Conservation (phyloP, 2,113 vertebrate genomes). For the Camelus bactrianus region DNA sequence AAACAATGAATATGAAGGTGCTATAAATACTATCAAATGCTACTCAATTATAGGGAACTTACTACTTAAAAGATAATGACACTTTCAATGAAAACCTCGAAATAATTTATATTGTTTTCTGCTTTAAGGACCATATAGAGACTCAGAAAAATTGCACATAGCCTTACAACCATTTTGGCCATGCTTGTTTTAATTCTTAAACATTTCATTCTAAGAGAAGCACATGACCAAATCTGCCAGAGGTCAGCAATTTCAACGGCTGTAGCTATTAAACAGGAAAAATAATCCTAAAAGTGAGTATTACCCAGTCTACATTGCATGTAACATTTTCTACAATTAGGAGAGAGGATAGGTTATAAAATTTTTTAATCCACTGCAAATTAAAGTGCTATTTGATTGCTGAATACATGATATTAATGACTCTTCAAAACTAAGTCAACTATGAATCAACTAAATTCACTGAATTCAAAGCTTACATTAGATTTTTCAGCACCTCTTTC, state of each 20-base stretch:
- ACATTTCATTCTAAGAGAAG: slow-evolving; percentile 2
- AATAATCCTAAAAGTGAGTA: not conserved
- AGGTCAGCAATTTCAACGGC: slow-evolving; percentile 38
- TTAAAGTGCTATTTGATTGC: not conserved
- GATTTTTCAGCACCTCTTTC: not conserved
- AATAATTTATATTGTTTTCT: not conserved
- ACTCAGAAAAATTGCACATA: not conserved
- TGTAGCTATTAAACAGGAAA: not conserved
- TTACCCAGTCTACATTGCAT: not conserved
- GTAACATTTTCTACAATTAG: not conserved
- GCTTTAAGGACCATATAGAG: not conserved
- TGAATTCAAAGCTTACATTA: not conserved
- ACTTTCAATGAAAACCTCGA: not conserved
- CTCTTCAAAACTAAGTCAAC: not conserved
- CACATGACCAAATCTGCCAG: not conserved
- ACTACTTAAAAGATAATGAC: not conserved
- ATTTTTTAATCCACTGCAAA: not conserved
- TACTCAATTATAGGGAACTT: not conserved
- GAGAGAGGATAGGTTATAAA: not conserved
- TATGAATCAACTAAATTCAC: slow-evolving; percentile 6
- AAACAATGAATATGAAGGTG: slow-evolving; percentile 42
- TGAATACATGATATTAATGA: not conserved
- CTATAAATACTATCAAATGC: slow-evolving; percentile 27
- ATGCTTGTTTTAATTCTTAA: not conserved
- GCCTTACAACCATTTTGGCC: not conserved